phyloP scores from a whole-genome alignment of 2,888 invertebrate genomes.

The Boloria euphrosyne region DNA sequence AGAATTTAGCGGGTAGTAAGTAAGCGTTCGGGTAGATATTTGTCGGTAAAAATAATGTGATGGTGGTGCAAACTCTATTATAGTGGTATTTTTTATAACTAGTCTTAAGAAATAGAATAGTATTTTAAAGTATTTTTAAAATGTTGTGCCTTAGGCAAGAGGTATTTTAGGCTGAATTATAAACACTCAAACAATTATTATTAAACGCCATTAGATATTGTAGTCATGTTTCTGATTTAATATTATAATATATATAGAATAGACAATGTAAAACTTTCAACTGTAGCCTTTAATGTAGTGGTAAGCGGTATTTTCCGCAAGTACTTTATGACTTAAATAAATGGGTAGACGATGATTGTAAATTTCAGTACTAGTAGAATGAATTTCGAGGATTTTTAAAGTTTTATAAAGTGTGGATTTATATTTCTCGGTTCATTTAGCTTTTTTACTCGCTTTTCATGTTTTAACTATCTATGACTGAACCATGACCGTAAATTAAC shows the following conservation, averaged over 20 bases:
- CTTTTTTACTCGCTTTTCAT: slow-evolving; percentile 74
- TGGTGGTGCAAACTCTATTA: slow-evolving; percentile 80
- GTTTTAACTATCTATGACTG: slow-evolving; percentile 72
- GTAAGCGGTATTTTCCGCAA: slow-evolving; percentile 60
- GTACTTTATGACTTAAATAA: slow-evolving; percentile 49
- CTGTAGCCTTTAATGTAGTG: slow-evolving; percentile 65
- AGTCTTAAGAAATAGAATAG: slow-evolving; percentile 68
- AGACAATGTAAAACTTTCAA: slow-evolving; percentile 56
- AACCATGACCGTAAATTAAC: slow-evolving; percentile 50
- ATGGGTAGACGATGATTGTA: slow-evolving; percentile 47
- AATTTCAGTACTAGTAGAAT: slow-evolving; percentile 60
- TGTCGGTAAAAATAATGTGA: slow-evolving; percentile 60
- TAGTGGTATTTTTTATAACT: slow-evolving; percentile 62
- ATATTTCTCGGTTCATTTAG: slow-evolving; percentile 63
- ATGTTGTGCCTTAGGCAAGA: slow-evolving; percentile 66
- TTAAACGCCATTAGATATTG: slow-evolving; percentile 38
- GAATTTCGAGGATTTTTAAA: slow-evolving; percentile 48
- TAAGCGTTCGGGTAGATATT: slow-evolving; percentile 41
- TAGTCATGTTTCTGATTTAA: slow-evolving; percentile 40
- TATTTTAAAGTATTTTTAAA: slow-evolving; percentile 52
- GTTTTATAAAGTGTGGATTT: slow-evolving; percentile 46
- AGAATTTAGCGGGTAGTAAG: slow-evolving; percentile 41
- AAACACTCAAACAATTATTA: slow-evolving; percentile 31
- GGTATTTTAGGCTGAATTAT: slow-evolving; percentile 43
- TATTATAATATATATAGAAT: slow-evolving; percentile 56